Conservation (phyloP, 1,140 invertebrate genomes). For the Drosophila azteca region DNA sequence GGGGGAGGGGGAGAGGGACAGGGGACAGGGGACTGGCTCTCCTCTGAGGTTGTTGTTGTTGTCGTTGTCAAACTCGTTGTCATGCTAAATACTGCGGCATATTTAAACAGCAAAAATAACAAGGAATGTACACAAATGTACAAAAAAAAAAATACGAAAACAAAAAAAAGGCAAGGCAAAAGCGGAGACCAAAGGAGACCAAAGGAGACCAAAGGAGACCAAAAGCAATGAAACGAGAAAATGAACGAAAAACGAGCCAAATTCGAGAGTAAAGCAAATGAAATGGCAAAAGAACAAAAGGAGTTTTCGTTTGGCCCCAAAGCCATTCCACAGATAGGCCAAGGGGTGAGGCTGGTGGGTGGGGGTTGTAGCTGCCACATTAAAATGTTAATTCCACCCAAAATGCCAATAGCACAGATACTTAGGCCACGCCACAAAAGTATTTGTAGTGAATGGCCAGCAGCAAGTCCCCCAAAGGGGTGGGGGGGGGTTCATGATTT, state of each 20-base stretch:
- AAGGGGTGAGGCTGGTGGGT: no score
- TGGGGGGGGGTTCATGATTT: no score
- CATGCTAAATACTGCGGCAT: constrained; percentile 78
- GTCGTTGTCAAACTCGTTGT: constrained; percentile 69
- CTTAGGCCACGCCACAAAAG: constrained; percentile 28
- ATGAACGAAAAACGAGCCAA: constrained; percentile 8
- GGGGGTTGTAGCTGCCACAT: constrained; percentile 31
- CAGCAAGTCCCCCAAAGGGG: no score
- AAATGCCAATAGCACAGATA: constrained; percentile 48
- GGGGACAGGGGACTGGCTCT: background rate
- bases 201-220: background rate
- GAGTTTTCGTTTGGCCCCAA: constrained; percentile 39
- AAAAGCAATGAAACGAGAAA: constrained; percentile 19
- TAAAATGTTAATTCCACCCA: constrained; percentile 63
- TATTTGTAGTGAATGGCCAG: constrained; percentile 10
- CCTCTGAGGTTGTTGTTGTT: constrained; percentile 41
- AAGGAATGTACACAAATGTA: constrained; percentile 63
- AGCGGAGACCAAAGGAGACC: constrained; percentile 13
- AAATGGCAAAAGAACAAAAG: constrained; percentile 68
- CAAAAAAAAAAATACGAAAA: constrained; percentile 17
- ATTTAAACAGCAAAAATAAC: constrained; percentile 68
- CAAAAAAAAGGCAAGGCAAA: constrained; percentile 24
- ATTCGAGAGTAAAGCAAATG: constrained; percentile 52
- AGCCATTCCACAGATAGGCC: constrained; percentile 7
- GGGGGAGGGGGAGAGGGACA: background rate